Percentiles rank a stretch among this genome's conserved stretches.
These are phyloP conservation scores for Mormyrops attenuatus DNA, from an alignment of 2,797 vertebrate species.

Conservation along the genomic window DNA sequence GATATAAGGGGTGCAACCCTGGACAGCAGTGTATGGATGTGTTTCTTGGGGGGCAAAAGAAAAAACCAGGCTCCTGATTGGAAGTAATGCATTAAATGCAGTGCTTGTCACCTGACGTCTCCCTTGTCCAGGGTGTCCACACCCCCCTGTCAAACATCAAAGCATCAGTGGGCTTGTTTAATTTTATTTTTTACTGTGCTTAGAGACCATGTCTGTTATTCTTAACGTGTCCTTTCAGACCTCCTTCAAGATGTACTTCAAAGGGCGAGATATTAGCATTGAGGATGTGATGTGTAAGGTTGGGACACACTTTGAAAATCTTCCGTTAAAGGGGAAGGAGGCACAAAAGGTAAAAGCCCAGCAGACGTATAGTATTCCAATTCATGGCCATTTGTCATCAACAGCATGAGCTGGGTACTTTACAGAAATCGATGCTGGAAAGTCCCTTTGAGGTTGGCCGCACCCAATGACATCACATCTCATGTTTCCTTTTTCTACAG, in stretches of 20 bases:
- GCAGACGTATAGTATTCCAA: not conserved
- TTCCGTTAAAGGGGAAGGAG: not conserved
- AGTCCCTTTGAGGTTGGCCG: not conserved
- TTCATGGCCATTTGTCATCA: not conserved
- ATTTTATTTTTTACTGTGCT: not conserved
- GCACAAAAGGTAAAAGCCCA: constrained; percentile 28
- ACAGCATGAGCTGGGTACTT: not conserved
- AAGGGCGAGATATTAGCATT: not conserved
- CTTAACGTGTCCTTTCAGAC: constrained; percentile 34
- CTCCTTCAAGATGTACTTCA: constrained; percentile 46
- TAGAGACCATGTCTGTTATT: not conserved
- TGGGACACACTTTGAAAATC: constrained; percentile 9
- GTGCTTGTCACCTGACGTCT: not conserved
- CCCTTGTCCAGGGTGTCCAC: not conserved
- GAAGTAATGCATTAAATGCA: not conserved
- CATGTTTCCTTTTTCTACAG: constrained; percentile 22
- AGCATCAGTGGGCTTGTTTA: constrained; percentile 39
- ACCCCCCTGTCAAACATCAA: not conserved
- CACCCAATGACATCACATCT: not conserved
- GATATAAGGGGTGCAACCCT: not conserved
- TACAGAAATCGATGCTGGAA: not conserved
- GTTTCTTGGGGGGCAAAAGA: not conserved
- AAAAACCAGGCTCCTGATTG: not conserved
- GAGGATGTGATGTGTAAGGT: not conserved
- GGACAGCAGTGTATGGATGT: not conserved